Conservation (phyloP, 2,113 vertebrate species). For the Tiliqua scincoides region DNA sequence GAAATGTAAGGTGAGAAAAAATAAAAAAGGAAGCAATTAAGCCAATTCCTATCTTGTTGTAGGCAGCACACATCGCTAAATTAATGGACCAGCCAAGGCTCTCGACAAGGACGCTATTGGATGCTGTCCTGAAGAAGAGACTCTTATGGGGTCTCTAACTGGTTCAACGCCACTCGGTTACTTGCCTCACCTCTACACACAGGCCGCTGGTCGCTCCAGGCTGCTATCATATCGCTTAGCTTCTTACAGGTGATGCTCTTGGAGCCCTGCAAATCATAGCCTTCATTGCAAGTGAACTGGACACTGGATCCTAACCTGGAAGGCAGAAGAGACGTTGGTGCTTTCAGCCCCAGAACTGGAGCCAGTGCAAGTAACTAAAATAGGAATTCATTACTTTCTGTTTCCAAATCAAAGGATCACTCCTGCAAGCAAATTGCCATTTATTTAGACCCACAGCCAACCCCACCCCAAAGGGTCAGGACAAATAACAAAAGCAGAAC, state of each 20-base stretch:
- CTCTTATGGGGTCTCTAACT: background rate
- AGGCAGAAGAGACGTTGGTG: conserved; percentile 39
- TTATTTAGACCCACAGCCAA: background rate
- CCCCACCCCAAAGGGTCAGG: background rate
- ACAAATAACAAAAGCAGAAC: background rate
- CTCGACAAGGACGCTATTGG: background rate
- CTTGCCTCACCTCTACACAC: conserved; percentile 91
- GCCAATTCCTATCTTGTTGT: background rate
- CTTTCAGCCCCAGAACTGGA: background rate
- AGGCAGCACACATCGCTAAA: background rate
- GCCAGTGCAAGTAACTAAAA: too few species aligned
- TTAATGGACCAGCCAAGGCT: background rate
- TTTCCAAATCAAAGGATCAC: background rate
- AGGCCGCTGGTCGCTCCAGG: conserved; percentile 96
- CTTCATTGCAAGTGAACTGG: conserved; percentile 96
- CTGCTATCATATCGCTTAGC: conserved; percentile 95
- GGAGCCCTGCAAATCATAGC: conserved; percentile 96
- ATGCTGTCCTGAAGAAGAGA: background rate
- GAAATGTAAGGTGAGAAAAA: background rate
- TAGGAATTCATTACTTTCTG: background rate
- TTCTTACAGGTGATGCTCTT: conserved; percentile 97
- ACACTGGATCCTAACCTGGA: conserved; percentile 93
- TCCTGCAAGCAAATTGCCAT: background rate
- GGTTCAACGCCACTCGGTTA: background rate
- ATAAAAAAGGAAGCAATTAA: conserved; percentile 30